Base-by-base conservation (phyloP, 2,797 vertebrate species). In the Acipenser oxyrinchus region DNA sequence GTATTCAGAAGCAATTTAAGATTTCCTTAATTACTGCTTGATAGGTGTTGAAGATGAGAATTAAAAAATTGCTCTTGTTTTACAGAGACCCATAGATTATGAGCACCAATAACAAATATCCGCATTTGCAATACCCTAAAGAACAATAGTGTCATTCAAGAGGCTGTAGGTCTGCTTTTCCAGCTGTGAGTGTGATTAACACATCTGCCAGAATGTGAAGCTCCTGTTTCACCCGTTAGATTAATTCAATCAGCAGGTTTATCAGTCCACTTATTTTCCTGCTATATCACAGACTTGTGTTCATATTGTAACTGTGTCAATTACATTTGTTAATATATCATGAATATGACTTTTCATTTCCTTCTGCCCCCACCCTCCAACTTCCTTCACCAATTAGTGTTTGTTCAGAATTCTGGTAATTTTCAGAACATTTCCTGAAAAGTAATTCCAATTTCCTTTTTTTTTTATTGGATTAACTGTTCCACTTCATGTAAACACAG, bases 111-210 rank as follows among this genome's bases (percentile, higher is more conserved):
- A 90, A 79, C 79, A 79, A 78, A 78, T 77, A 70, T 73, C 73
- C 60, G 65, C 69, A 74, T 72, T 76, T 81, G 76, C 79, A 76
- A 80, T 74, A 76, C 73, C 71, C 78, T 76, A 76, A 77, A 75
- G 81, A 81, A 74, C 69, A 74, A 73, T 79, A 6, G 48, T 72
- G 70, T 73, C 48, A 61, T 51, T 66, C 37, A 2, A 58, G 10
- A 48, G 60, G 55, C 10, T 10, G 12, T n/a, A 12, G 6, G 12
- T 58, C 55, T 58, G 55, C 10, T 58, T 58, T 13, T 52, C 49
- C 65, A 67, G 68, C 66, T 69, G 65, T 63, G 62, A 72, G 49
- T 51, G 52, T 72, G 67, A 66, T 66, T 60, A 70, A 70, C 63
- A 64, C 57, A 65, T 65, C 70, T 68, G 66, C 68, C 72, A 72